These are phyloP conservation scores for Orycteropus afer DNA, from an alignment of 2,113 vertebrate genomes.

Conservation along the genomic window DNA sequence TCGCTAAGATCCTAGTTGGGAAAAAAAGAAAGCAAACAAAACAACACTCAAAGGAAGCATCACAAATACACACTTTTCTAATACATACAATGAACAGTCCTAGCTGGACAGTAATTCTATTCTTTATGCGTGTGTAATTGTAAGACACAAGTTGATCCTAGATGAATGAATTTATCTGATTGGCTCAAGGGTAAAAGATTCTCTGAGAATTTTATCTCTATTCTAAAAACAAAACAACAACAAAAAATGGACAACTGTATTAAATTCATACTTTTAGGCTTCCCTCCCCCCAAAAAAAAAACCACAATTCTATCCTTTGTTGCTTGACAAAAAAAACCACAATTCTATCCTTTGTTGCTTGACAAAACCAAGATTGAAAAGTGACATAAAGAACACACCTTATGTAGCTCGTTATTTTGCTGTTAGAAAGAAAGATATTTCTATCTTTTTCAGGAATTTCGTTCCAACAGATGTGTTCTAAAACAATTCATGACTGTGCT, in stretches of 20 bases:
- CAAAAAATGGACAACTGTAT: background rate
- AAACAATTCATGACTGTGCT: slow-evolving; percentile 11
- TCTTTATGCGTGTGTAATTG: slow-evolving; percentile 50
- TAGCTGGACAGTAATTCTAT: slow-evolving; percentile 4
- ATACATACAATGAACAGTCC: background rate
- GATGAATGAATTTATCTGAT: slow-evolving; percentile 60
- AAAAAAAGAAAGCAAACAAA: slow-evolving; percentile 27
- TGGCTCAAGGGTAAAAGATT: slow-evolving; percentile 37
- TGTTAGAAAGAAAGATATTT: background rate
- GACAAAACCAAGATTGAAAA: background rate
- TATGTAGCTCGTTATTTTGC: background rate
- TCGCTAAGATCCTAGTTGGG: slow-evolving; percentile 45
- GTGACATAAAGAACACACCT: background rate
- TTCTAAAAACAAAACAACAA: background rate
- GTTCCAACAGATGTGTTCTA: slow-evolving; percentile 34
- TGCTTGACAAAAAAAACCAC: background rate
- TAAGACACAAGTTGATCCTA: slow-evolving; percentile 54
- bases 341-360: background rate
- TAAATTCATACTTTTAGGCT: slow-evolving; percentile 44
- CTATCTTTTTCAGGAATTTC: background rate
- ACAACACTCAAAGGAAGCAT: slow-evolving; percentile 43
- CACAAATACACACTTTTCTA: background rate
- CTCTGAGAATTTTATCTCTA: slow-evolving; percentile 29
- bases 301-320: background rate
- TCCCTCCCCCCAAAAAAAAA: background rate